Conservation (phyloP, 1,140 invertebrate species). For the Zaprionus gabonicus region DNA sequence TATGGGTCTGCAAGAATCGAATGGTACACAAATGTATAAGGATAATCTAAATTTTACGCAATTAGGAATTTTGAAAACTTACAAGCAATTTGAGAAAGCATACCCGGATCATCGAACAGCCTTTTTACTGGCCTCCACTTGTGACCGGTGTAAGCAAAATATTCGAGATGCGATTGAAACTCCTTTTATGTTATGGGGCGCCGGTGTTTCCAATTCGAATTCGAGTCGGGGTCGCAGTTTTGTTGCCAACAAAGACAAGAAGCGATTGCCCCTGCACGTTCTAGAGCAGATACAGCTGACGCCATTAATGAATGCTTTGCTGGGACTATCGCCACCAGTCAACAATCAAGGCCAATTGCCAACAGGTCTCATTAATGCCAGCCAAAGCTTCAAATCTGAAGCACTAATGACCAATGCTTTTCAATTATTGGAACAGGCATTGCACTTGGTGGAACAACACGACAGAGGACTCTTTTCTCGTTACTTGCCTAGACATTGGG, state of each 20-base stretch:
- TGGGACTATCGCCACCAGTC: constrained; percentile 94
- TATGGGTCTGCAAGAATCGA: constrained; percentile 95
- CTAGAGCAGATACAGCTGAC: constrained; percentile 95
- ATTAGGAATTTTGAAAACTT: constrained; percentile 89
- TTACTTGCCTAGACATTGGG: constrained; percentile 36
- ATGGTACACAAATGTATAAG: constrained; percentile 92
- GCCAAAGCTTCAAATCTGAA: constrained; percentile 86
- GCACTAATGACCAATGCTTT: constrained; percentile 89
- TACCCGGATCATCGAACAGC: constrained; percentile 92
- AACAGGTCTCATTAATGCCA: constrained; percentile 86
- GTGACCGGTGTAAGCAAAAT: constrained; percentile 91
- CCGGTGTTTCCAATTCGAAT: constrained; percentile 88
- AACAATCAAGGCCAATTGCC: constrained; percentile 94
- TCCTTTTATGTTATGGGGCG: constrained; percentile 96
- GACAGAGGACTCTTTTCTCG: constrained; percentile 36
- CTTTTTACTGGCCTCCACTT: constrained; percentile 96
- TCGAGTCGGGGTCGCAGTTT: constrained; percentile 30
- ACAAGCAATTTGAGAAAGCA: constrained; percentile 88
- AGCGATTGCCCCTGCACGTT: constrained; percentile 84
- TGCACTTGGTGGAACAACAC: constrained; percentile 72
- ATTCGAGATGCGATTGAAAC: constrained; percentile 87
- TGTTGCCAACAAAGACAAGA: constrained; percentile 18
- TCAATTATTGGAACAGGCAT: constrained; percentile 90
- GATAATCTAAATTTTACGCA: constrained; percentile 93
- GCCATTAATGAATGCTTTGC: constrained; percentile 92